These are phyloP conservation scores for Rhynchopsitta pachyrhyncha DNA, from an alignment of 2,113 vertebrate genomes.

Conservation along the genomic window DNA sequence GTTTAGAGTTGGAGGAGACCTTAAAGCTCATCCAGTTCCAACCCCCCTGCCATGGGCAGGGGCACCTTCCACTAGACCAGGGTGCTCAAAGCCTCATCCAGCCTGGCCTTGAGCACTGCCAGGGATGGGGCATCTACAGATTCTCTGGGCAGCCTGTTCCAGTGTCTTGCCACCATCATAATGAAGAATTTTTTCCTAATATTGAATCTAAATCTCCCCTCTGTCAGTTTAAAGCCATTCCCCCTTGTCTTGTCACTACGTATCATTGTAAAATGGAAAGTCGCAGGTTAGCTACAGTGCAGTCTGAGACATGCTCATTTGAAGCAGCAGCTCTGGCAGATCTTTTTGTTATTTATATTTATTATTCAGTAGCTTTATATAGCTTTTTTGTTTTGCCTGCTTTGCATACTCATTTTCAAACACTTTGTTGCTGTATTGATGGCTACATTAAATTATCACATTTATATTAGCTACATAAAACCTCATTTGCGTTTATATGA, in stretches of 20 bases:
- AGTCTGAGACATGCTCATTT: fast-evolving
- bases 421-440: not conserved
- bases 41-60: not conserved
- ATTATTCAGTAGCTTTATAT: not conserved
- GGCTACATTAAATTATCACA: not conserved
- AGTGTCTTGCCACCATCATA: not conserved
- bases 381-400: not conserved
- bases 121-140: not conserved
- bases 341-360: not conserved
- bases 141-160: not conserved
- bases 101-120: not conserved
- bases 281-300: not conserved
- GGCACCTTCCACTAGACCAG: not conserved
- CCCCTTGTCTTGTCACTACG: not conserved
- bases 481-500: not conserved
- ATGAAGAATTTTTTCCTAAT: not conserved
- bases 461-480: not conserved
- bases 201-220: not conserved
- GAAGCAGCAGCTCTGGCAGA: not conserved
- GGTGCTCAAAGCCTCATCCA: not conserved
- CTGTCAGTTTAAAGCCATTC: not conserved
- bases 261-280: not conserved
- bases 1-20: not conserved
- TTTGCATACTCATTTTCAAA: not conserved
- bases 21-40: not conserved